Base-by-base conservation (phyloP, 2,888 invertebrate species). In the Lumbricus terrestris region DNA sequence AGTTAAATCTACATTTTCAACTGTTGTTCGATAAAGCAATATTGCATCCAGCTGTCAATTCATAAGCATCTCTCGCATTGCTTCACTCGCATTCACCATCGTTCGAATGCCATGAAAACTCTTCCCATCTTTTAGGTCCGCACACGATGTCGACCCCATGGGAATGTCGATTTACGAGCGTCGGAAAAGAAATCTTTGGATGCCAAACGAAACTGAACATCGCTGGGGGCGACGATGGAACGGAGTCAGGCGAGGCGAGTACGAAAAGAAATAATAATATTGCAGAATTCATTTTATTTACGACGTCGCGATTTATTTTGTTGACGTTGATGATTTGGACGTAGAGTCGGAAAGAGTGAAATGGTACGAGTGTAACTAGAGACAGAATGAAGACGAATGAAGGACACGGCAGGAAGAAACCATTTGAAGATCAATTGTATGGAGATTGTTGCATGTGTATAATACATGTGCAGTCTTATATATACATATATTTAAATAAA, bases 171-270 rank as follows among this genome's bases (percentile, higher is more conserved):
- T 93, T 97, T 90, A 96, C 97, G 90, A 94, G 94, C 90, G 96
- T 97, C 88, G 98, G 98, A 11, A 96, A 96, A 92, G 95, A 97
- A 0, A 93, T 97, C 89, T 95, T 96, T 0, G 97, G 97, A 6
- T 96, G 96, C 20, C 96, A 96, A 93, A 97, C 97, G 0, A 97
- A 96, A 95, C 96, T 98, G 91, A n/a, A 34, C 34, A 37, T 33
- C 29, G 54, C 16, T 29, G 54, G 29, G 47, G 54, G 29, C 42
- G 95, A 95, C 8, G 97, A 97, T 91, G 97, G 97, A 23, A 97
- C 97, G 91, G 98, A 69, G 69, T 69, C 69, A 69, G 69, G 97
- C 0, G 97, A 97, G 94, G 96, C 96, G 92, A 91, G 92, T 11
- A 8, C 8, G 23, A 1, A 5, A 20, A 6, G 69, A n/a, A 18